Evolutionary conservation across 1,140 invertebrate species (phyloP), one percentile per base, ranked within the genome.

Genomic region (Atta colombica): DNA sequence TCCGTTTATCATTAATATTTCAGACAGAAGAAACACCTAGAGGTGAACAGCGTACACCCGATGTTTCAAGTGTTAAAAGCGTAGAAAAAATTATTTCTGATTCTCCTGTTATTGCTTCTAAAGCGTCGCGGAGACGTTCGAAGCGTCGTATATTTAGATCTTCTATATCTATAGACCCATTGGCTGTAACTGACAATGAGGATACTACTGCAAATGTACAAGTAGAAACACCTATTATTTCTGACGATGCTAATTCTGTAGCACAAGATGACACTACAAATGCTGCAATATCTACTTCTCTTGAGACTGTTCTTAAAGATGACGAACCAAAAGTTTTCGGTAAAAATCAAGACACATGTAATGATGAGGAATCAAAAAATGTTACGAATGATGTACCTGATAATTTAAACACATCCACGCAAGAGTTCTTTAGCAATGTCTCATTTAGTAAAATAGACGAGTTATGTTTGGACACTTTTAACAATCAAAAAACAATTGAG

Each of bases 361-460:
- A 84, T 51, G 72, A 74, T 49, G 75, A 88, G 49, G 4, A 77
- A 58, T 39, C 75, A 45, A 58, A 63, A 63, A 66, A 65, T 16
- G 4, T 63, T 85, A 55, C 6, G 3, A 39, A 77, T 21, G 6
- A 31, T n/a, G 55, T 35, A 63, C 31, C 72, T 45, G 58, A 89
- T 81, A 65, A 14, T 31, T 78, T 77, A 39, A 91, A 91, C 65
- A 89, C 80, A 21, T 92, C 92, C 6, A 90, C 93, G 7, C 89
- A 93, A 87, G 92, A 93, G 53, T 93, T 94, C 77, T 94, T 93
- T 66, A 86, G 53, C 12, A 92, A 93, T 87, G 90, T 80, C 6
- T 93, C 92, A 0, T 93, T 92, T 21, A 92, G 72, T 86, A 66
- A 58, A 4, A 85, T 94, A 75, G 93, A 94, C 65, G 85, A 91